Evolutionary conservation across 2,113 vertebrate species (phyloP), one percentile per base, ranked within the genome.

Genomic region (Rhodinocichla rosea): DNA sequence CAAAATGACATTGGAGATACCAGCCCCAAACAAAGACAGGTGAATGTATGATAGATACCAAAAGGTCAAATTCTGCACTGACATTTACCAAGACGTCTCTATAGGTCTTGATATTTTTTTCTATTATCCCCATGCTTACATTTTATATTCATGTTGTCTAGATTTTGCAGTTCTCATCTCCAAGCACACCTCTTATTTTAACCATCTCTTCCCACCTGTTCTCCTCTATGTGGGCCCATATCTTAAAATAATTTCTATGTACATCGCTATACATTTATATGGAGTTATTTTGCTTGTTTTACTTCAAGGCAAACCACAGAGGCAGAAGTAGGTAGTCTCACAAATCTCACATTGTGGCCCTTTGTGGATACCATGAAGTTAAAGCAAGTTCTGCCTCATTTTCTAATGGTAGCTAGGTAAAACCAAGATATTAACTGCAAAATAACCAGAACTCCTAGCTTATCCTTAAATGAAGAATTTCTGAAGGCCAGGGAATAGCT

Each of bases 11-110:
- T n/a, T 63, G 94, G 87, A 90, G 78, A 80, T 95, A 80, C 67
- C 30, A 44, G 84, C 69, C 63, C 87, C 75, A 90, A 94, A 92
- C 57, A 92, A 37, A 95, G 94, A 68, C 85, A 83, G 83, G 91
- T 87, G 94, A 92, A 94, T 75, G 42, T 89, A 90, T 93, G 92
- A 93, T 87, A 93, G 94, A 95, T 84, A 89, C 47, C 47, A 63
- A 96, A 97, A 97, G 95, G 96, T 97, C 94, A 96, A 13, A 78
- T 93, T 96, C 83, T 93, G 73, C 68, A 55, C 80, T 97, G 94
- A 97, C 94, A 97, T 97, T 97, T 97, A 96, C 95, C 85, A 70
- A 95, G 83, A 92, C 0, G 35, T 96, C 94, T 95, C 96, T 87
- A 84, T 93, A 94, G 95, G 76, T 89, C 83, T 94, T 77, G 86